Evolutionary conservation across 2,113 vertebrate species (phyloP).

Genomic region (Labeo rohita): DNA sequence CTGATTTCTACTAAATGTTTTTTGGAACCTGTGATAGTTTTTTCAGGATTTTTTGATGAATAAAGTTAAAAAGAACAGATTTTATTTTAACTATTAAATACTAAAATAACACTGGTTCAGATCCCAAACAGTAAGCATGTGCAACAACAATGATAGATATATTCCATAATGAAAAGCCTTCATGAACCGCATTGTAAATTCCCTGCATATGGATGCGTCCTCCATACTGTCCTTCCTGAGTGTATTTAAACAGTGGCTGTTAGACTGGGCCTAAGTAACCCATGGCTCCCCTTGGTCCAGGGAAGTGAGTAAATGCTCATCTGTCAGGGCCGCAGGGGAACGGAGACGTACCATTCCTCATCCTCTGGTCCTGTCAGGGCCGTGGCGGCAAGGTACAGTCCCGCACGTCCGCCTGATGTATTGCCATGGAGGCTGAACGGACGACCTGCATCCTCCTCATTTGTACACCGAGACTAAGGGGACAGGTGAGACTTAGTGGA

Average conservation of each 20-base stretch:
- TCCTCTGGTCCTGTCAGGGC: constrained; percentile 26
- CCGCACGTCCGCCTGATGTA: constrained; percentile 28
- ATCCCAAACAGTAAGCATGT: neutral
- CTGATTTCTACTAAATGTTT: too few species aligned
- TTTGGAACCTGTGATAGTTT: too few species aligned
- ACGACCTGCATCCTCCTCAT: constrained; percentile 32
- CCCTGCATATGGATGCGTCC: neutral
- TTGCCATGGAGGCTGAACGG: neutral
- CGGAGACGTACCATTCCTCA: constrained; percentile 25
- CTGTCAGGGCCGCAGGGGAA: constrained; percentile 36
- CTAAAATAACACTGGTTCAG: too few species aligned
- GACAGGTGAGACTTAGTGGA: constrained; percentile 37
- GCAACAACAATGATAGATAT: neutral
- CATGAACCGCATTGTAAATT: neutral
- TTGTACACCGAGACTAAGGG: constrained; percentile 15
- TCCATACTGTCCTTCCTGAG: neutral
- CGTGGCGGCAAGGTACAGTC: neutral
- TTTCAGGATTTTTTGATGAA: too few species aligned
- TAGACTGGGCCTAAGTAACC: constrained; percentile 22
- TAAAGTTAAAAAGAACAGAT: too few species aligned
- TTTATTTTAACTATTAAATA: too few species aligned
- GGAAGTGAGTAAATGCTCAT: constrained; percentile 40
- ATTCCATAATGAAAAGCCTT: neutral
- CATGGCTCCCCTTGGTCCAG: constrained; percentile 4
- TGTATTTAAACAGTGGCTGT: constrained; percentile 14